Base-by-base conservation (phyloP, 2,888 invertebrate genomes). In the Theodoxus fluviatilis region DNA sequence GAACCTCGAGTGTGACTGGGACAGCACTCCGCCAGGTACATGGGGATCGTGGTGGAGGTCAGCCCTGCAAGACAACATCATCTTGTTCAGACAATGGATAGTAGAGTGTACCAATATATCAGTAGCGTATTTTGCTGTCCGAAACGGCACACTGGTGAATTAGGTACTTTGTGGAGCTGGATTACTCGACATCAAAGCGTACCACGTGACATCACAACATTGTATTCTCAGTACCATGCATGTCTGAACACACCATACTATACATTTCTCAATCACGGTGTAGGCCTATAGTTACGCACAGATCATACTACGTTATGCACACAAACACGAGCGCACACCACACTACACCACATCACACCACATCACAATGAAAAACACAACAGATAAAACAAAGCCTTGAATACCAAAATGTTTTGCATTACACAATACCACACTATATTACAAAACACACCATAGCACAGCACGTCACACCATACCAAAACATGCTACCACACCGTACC, bases 1-100 rank as follows among this genome's bases (percentile, higher is more conserved):
- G 84, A 81, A 18, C 90, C 90, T 28, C 90, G 82, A 47, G 87
- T 83, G 68, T 87, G 83, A 4, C 87, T 78, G 0, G 90, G 89
- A 0, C 90, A 86, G 59, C 87, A 86, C 81, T 90, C 90, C 3
- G 89, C 89, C 40, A 91, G 87, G 81, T 90, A 90, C 86, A 90
- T 88, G 1, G 90, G 90, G 25, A 90, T 88, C 31, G 89, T 88
- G 85, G 89, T 90, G 1, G 89, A 89, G 37, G 89, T 86, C 69
- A 90, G 77, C 66, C 90, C 89, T 89, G 78, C 33, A 77, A 77
- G 57, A 25, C 52, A 69, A 55, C 68, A n/a, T n/a, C n/a, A n/a
- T n/a, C n/a, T n/a, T n/a, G n/a, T n/a, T n/a, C 61, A 43, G 12
- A 59, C 40, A 31, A 18, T 18, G n/a, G 18, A 63, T 15, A 69